These are phyloP conservation scores for Mus minutoides DNA, from an alignment of 2,797 vertebrate genomes.

Conservation along the genomic window DNA sequence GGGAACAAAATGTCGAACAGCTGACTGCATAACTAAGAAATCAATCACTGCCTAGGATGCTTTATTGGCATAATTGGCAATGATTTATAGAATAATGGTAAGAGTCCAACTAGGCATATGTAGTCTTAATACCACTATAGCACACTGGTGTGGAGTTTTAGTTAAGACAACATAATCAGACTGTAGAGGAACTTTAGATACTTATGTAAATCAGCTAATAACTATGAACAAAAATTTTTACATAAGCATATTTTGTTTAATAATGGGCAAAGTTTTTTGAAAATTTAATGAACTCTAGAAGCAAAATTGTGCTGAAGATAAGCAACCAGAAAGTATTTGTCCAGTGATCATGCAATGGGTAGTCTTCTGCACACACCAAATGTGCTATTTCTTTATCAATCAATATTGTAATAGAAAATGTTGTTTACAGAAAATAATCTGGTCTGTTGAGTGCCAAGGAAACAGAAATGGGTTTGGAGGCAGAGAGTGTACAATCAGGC, in stretches of 20 bases:
- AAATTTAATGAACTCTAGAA: constrained; percentile 55
- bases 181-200: constrained; percentile 50
- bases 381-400: constrained; percentile 62
- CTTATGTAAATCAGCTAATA: constrained; percentile 69
- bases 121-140: constrained; percentile 69
- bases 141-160: constrained; percentile 54
- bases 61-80: constrained; percentile 81
- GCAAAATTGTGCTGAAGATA: constrained; percentile 45
- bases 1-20: constrained; percentile 76
- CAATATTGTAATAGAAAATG: constrained; percentile 53
- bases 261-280: constrained; percentile 35
- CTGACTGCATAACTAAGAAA: constrained; percentile 80
- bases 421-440: constrained; percentile 50
- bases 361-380: constrained; percentile 33
- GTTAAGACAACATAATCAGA: constrained; percentile 47
- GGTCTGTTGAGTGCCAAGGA: constrained; percentile 48
- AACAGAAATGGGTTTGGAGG: not conserved
- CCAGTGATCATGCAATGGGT: not conserved
- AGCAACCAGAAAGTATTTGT: constrained; percentile 57
- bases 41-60: constrained; percentile 75
- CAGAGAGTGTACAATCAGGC: constrained; percentile 42
- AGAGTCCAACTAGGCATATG: constrained; percentile 71
- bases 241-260: constrained; percentile 50
- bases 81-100: constrained; percentile 81
- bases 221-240: constrained; percentile 5